Base-by-base conservation (phyloP, 1,140 invertebrate genomes). In the Pectinophora gossypiella region DNA sequence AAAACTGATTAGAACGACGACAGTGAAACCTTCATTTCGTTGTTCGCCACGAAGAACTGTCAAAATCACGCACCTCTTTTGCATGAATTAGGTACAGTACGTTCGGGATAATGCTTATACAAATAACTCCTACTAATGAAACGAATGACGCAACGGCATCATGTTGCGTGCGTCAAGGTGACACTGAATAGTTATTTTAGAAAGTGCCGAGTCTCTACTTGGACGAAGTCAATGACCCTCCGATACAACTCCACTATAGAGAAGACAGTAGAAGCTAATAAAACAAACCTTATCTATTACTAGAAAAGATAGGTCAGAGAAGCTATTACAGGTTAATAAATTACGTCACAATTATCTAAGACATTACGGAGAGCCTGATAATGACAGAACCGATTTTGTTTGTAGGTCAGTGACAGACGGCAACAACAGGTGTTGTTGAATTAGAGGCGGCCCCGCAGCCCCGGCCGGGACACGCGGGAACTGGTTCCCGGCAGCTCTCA, bases 151-250 rank as follows among this genome's bases (percentile, higher is more conserved):
- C 61, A 83, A 80, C 56, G 19, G 56, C 57, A 60, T 68, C 59
- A 64, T 51, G 64, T 76, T 74, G 79, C 77, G 73, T 75, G 74
- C 68, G 57, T 75, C 67, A 65, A 70, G 68, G 71, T 84, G 79
- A 81, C 76, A 80, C 71, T 78, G 67, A 80, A 77, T 79, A 75
- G 73, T 68, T 76, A 77, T 81, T 86, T 83, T 86, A 86, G 83
- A 86, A 86, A 86, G 83, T 69, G 67, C 57, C 52, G 57, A 62
- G 55, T 70, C 60, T 74, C 65, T 71, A 70, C 67, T 65, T 66
- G 56, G 55, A 50, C 52, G 20, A 59, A 72, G 82, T 79, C 82
- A 64, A 74, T 64, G 76, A 82, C 69, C 76, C 52, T 61, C 51
- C 61, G 45, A 54, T 52, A 47, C 51, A 45, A 58, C 61, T 68